These are phyloP conservation scores for Felis catus DNA, from an alignment of 2,113 vertebrate genomes.

Conservation along the genomic window DNA sequence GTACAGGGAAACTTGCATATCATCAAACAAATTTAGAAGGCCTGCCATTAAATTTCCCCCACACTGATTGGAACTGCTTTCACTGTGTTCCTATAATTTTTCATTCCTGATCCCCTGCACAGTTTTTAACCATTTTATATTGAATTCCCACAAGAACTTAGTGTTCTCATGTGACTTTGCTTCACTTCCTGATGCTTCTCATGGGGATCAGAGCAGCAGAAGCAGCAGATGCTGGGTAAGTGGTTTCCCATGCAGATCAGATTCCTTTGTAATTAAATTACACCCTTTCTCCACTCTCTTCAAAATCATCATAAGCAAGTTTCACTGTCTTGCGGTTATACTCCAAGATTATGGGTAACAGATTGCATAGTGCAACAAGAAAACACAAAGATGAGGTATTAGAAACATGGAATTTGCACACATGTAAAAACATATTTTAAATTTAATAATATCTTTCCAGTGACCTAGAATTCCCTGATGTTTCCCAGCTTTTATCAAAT, in stretches of 20 bases:
- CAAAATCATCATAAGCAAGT: slow-evolving; percentile 55
- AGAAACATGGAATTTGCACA: slow-evolving; percentile 48
- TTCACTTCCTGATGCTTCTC: slow-evolving; percentile 83
- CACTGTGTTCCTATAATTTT: slow-evolving; percentile 73
- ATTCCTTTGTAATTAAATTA: slow-evolving; percentile 72
- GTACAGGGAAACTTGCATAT: slow-evolving; percentile 53
- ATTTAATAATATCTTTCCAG: neutral
- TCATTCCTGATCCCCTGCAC: slow-evolving; percentile 71
- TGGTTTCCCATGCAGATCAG: slow-evolving; percentile 80
- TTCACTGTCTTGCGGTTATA: slow-evolving; percentile 68
- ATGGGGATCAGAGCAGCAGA: slow-evolving; percentile 83
- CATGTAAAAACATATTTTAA: neutral
- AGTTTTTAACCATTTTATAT: slow-evolving; percentile 78
- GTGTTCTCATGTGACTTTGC: slow-evolving; percentile 82
- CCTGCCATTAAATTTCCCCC: slow-evolving; percentile 67
- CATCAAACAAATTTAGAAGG: slow-evolving; percentile 57
- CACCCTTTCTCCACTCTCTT: slow-evolving; percentile 54
- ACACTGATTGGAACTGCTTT: slow-evolving; percentile 66
- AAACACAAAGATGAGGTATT: slow-evolving; percentile 44
- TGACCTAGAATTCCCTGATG: neutral
- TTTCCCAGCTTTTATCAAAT: neutral
- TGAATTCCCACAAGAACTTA: slow-evolving; percentile 81
- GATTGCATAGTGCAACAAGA: neutral
- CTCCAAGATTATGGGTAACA: slow-evolving; percentile 58
- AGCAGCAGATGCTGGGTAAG: slow-evolving; percentile 81